These are phyloP conservation scores for Scaptodrosophila lebanonensis DNA, from an alignment of 1,140 invertebrate species.

Conservation along the genomic window DNA sequence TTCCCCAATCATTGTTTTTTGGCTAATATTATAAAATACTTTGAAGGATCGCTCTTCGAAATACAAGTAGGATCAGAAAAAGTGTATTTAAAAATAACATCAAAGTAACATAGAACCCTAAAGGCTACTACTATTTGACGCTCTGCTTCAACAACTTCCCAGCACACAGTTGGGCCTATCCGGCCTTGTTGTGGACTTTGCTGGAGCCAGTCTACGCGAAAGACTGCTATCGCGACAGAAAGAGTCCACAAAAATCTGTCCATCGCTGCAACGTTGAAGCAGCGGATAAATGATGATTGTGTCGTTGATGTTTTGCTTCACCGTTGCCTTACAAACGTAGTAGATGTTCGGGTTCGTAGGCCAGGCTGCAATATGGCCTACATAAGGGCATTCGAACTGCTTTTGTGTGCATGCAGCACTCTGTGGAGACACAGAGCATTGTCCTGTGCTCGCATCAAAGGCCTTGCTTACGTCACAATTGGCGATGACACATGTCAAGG, in stretches of 20 bases:
- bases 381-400: slow-evolving; percentile 58
- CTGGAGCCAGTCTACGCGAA: too few relatives aligned
- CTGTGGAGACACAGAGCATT: slow-evolving; percentile 58
- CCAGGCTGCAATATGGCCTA: slow-evolving; percentile 64
- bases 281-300: slow-evolving; percentile 68
- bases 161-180: too few relatives aligned
- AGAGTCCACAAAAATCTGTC: slow-evolving; percentile 61
- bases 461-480: slow-evolving; percentile 67
- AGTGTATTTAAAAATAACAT: background rate
- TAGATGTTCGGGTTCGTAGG: slow-evolving; percentile 72
- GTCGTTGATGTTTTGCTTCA: slow-evolving; percentile 64
- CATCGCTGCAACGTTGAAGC: slow-evolving; percentile 68
- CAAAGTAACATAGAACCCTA: too few relatives aligned
- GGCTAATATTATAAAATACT: too few relatives aligned
- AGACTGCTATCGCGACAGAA: slow-evolving; percentile 40
- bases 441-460: slow-evolving; percentile 60
- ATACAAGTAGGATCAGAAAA: too few relatives aligned
- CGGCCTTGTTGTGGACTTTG: too few relatives aligned
- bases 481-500: slow-evolving; percentile 54
- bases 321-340: slow-evolving; percentile 74
- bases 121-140: too few relatives aligned
- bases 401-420: slow-evolving; percentile 47
- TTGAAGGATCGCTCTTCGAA: too few relatives aligned
- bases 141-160: too few relatives aligned
- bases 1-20: too few relatives aligned